Conservation (phyloP, 2,113 vertebrate genomes). For the Stegostoma tigrinum region DNA sequence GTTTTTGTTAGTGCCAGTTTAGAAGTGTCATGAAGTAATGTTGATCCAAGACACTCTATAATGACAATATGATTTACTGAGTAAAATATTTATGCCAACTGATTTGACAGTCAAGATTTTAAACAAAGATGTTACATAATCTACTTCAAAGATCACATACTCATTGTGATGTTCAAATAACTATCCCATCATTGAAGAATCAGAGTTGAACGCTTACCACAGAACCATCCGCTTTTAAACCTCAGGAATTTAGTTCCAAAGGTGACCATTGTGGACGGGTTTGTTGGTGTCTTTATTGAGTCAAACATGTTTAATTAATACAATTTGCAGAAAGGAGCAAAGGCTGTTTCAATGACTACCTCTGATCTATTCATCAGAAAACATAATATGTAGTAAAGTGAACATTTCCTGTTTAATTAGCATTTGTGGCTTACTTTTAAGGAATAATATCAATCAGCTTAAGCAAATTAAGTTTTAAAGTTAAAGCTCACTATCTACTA, state of each 20-base stretch:
- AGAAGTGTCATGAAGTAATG: background rate
- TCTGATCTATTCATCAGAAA: background rate
- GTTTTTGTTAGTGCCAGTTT: background rate
- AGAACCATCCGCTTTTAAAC: background rate
- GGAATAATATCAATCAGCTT: background rate
- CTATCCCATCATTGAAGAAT: background rate
- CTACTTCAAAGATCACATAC: background rate
- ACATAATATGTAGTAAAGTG: background rate
- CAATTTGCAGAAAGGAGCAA: background rate
- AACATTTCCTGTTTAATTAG: background rate
- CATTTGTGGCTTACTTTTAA: background rate
- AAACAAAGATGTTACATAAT: background rate
- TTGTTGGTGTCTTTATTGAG: background rate
- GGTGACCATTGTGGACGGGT: background rate
- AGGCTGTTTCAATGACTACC: background rate
- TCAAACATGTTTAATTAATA: background rate
- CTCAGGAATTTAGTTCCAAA: background rate
- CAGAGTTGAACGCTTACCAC: background rate
- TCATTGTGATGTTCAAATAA: background rate
- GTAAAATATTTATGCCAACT: background rate
- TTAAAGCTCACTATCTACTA: background rate
- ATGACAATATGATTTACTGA: background rate
- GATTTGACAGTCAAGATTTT: background rate
- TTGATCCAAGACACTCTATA: background rate
- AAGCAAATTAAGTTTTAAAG: background rate